Conservation (phyloP, 1,140 invertebrate genomes). For the Bombyx mandarina region DNA sequence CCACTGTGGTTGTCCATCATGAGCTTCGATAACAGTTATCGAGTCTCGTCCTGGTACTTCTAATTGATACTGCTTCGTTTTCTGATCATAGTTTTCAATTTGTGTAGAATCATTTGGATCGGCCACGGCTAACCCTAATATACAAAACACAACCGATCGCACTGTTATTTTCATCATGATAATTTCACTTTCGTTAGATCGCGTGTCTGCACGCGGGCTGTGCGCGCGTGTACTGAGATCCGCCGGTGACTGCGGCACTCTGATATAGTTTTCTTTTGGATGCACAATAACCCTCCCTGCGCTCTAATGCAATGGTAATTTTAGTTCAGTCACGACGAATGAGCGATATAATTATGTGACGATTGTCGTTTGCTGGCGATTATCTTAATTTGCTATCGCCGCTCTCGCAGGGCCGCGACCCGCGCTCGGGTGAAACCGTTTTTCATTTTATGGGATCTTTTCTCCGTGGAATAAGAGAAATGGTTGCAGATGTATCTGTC, state of each 20-base stretch:
- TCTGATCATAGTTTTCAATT: conserved; percentile 40
- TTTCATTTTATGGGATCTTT: conserved; percentile 34
- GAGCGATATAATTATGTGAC: conserved; percentile 58
- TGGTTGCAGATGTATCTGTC: conserved; percentile 15
- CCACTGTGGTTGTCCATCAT: conserved; percentile 22
- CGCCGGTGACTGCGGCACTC: conserved; percentile 26
- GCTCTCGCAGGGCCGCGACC: conserved; percentile 54
- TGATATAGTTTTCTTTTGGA: conserved; percentile 68
- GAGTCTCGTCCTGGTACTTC: conserved; percentile 69
- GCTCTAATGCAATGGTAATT: conserved; percentile 61
- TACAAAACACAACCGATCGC: conserved; percentile 37
- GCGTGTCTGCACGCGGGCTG: conserved; percentile 42
- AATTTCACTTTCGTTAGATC: conserved; percentile 54
- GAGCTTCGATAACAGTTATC: conserved; percentile 69
- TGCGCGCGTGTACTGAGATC: conserved; percentile 54
- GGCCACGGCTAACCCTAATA: conserved; percentile 27
- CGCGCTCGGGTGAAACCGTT: conserved; percentile 51
- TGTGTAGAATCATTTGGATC: conserved; percentile 31
- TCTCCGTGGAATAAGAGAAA: conserved; percentile 32
- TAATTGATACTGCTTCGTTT: conserved; percentile 55
- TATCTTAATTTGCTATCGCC: conserved; percentile 63
- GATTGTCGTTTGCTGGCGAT: conserved; percentile 45
- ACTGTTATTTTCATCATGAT: conserved; percentile 53
- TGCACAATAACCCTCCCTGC: conserved; percentile 60
- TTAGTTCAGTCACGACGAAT: conserved; percentile 60